phyloP scores from a whole-genome alignment of 1,140 invertebrate species.

The Macrosteles quadrilineatus region DNA sequence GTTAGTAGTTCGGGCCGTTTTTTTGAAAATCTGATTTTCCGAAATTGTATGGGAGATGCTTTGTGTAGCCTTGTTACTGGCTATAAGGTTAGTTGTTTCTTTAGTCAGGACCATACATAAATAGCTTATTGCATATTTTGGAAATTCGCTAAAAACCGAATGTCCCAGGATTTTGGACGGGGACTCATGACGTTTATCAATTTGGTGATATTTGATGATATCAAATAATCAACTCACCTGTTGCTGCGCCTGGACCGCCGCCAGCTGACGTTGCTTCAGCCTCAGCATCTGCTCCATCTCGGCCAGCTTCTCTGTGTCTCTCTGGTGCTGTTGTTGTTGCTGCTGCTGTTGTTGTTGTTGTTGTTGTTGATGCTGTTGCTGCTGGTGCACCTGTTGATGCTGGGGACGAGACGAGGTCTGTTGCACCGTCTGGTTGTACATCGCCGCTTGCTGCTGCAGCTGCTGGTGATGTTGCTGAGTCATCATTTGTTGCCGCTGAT shows the following conservation, averaged over 20 bases:
- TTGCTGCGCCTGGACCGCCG: background rate
- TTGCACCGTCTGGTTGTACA: conserved; percentile 15
- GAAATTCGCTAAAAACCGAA: no score
- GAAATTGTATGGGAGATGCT: no score
- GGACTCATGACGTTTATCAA: no score
- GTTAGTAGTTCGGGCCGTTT: no score
- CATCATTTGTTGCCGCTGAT: conserved; percentile 33
- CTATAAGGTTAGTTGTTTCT: no score
- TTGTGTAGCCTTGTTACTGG: no score
- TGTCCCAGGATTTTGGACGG: no score
- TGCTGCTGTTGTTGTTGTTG: conserved; percentile 27
- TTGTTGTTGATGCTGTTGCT: conserved; percentile 9
- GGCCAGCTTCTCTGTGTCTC: conserved; percentile 40
- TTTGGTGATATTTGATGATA: no score
- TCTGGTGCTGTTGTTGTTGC: conserved; percentile 11
- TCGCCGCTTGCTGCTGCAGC: conserved; percentile 31
- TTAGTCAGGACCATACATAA: no score
- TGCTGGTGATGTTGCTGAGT: conserved; percentile 35
- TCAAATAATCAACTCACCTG: no score
- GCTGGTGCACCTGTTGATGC: conserved; percentile 25
- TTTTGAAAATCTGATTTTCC: no score
- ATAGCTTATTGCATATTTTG: no score
- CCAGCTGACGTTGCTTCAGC: background rate
- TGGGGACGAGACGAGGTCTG: background rate
- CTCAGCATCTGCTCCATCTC: conserved; percentile 25